A percentile compares a stretch with the other conserved stretches of the same genome.
These are phyloP conservation scores for Pitangus sulphuratus DNA, from an alignment of 2,797 vertebrate genomes.

Conservation along the genomic window DNA sequence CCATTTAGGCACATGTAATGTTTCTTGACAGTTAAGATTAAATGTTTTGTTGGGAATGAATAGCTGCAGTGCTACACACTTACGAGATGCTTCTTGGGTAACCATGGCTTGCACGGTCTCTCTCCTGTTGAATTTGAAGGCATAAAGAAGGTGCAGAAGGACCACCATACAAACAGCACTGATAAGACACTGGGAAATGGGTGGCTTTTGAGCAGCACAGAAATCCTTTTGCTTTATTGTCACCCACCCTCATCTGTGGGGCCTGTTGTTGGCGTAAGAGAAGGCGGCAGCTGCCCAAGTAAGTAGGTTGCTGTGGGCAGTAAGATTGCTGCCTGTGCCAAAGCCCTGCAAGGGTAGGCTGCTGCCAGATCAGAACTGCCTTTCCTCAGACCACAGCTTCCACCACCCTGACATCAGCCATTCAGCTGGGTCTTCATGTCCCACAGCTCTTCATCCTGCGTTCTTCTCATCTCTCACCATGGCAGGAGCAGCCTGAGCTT, in stretches of 20 bases:
- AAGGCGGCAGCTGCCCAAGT: background rate
- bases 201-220: fast-evolving
- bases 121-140: background rate
- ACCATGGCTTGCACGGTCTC: background rate
- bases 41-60: background rate
- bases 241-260: background rate
- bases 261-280: background rate
- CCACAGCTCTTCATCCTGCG: background rate
- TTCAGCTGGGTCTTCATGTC: background rate
- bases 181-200: background rate
- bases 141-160: background rate
- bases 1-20: background rate
- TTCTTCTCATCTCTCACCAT: fast-evolving
- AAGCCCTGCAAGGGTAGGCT: background rate
- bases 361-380: too few species aligned
- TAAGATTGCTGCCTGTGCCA: background rate
- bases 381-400: background rate
- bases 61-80: background rate
- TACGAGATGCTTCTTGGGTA: background rate
- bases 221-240: background rate
- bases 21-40: background rate
- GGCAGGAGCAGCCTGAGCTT: background rate
- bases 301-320: background rate
- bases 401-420: fast-evolving
- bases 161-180: background rate